Evolutionary conservation across 2,888 invertebrate genomes (phyloP).

Genomic region (Malthinus flaveolus): DNA sequence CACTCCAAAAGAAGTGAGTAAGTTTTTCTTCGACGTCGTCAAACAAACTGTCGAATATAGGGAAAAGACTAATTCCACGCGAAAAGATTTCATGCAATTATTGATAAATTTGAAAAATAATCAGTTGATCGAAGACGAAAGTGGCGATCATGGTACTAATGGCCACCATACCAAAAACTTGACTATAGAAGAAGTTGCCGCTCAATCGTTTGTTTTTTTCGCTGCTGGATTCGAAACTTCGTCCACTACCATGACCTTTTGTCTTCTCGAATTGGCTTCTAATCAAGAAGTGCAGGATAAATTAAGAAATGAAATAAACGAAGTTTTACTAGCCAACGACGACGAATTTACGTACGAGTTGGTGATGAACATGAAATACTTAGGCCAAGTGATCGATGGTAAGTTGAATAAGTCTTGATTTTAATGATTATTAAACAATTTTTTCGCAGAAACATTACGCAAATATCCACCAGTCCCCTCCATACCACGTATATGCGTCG

Average conservation of each 20-base stretch:
- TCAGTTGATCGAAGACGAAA: background rate
- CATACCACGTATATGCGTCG: slow-evolving; percentile 35
- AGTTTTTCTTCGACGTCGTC: slow-evolving; percentile 40
- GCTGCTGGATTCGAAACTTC: slow-evolving; percentile 51
- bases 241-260: slow-evolving; percentile 52
- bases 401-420: slow-evolving; percentile 25
- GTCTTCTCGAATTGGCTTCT: slow-evolving; percentile 56
- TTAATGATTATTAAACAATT: background rate
- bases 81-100: slow-evolving; percentile 51
- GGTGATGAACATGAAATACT: slow-evolving; percentile 55
- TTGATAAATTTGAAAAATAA: slow-evolving; percentile 40
- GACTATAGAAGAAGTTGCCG: slow-evolving; percentile 26
- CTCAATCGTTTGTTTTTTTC: slow-evolving; percentile 43
- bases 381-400: slow-evolving; percentile 53
- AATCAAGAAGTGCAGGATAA: slow-evolving; percentile 54
- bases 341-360: slow-evolving; percentile 56
- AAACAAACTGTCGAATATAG: slow-evolving; percentile 38
- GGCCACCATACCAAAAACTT: background rate
- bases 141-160: background rate
- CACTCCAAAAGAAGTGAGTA: slow-evolving; percentile 33
- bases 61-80: slow-evolving; percentile 32
- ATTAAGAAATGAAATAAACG: slow-evolving; percentile 51
- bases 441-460: slow-evolving; percentile 41
- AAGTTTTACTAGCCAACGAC: slow-evolving; percentile 47
- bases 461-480: slow-evolving; percentile 42